phyloP scores from a whole-genome alignment of 2,797 vertebrate species.

The Loris lydekkerianus region DNA sequence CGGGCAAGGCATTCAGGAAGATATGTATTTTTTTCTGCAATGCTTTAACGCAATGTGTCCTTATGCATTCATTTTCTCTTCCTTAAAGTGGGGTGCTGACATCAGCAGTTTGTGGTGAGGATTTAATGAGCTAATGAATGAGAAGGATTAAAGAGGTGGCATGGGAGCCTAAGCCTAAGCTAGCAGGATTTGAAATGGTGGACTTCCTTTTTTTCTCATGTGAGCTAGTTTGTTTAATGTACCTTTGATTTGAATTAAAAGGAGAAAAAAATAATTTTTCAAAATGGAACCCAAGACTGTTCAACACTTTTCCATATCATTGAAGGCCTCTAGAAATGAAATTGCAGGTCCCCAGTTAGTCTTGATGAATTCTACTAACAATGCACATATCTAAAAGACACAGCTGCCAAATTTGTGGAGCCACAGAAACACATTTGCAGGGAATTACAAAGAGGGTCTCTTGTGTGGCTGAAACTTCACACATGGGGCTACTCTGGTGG shows the following conservation, averaged over 20 bases:
- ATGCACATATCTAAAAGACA: background rate
- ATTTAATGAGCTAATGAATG: background rate
- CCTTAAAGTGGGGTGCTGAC: background rate
- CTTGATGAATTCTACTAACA: background rate
- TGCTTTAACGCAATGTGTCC: background rate
- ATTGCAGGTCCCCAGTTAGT: background rate
- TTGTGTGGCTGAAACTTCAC: background rate
- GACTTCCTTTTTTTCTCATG: background rate
- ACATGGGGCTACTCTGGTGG: rapidly evolving
- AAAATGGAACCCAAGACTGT: constrained; percentile 15
- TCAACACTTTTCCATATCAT: background rate
- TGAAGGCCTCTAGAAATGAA: background rate
- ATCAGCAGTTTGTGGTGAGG: background rate
- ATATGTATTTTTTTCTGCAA: background rate
- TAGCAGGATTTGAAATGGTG: background rate
- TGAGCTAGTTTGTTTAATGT: background rate
- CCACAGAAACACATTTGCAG: background rate
- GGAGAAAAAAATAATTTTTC: background rate
- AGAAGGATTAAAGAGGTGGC: background rate
- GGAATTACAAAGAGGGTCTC: background rate
- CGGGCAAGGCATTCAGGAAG: background rate
- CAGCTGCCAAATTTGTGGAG: constrained; percentile 61
- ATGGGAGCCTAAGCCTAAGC: background rate
- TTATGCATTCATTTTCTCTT: background rate
- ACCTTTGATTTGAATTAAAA: constrained; percentile 43